Conservation (phyloP, 2,888 invertebrate species). For the Patella caerulea region DNA sequence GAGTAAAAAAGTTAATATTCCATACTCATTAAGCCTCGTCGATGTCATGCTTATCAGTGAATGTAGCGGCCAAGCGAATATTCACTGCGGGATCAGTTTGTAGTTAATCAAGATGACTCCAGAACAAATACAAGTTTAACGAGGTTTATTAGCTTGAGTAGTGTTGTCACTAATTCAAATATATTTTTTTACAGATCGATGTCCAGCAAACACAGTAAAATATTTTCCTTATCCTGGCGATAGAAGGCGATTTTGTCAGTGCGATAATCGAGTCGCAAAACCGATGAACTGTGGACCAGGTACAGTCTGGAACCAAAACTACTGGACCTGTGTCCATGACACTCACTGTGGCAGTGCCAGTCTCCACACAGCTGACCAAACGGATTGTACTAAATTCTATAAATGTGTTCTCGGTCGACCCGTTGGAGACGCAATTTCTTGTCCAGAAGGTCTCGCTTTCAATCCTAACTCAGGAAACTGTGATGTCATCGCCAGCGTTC, state of each 20-base stretch:
- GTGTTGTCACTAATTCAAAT: no score
- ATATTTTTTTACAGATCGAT: constrained; percentile 13
- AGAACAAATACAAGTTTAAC: no score
- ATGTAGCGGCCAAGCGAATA: no score
- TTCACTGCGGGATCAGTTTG: no score
- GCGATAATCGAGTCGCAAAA: constrained; percentile 28
- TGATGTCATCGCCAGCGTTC: background rate
- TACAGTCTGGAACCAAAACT: constrained; percentile 25
- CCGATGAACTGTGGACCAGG: constrained; percentile 21
- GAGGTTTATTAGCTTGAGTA: no score
- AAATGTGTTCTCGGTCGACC: constrained; percentile 22
- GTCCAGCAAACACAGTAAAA: constrained; percentile 19
- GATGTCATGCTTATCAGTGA: no score
- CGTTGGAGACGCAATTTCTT: background rate
- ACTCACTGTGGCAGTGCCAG: background rate
- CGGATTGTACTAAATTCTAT: constrained; percentile 32
- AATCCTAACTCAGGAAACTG: background rate
- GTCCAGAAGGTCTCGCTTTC: background rate
- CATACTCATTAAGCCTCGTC: no score
- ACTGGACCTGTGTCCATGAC: constrained; percentile 17
- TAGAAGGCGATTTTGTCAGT: constrained; percentile 29
- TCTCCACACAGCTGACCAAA: background rate
- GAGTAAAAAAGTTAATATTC: no score
- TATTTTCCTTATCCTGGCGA: constrained; percentile 22
- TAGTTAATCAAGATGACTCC: no score